These are phyloP conservation scores for Aplysia californica DNA, from an alignment of 1,140 invertebrate genomes.

Conservation along the genomic window DNA sequence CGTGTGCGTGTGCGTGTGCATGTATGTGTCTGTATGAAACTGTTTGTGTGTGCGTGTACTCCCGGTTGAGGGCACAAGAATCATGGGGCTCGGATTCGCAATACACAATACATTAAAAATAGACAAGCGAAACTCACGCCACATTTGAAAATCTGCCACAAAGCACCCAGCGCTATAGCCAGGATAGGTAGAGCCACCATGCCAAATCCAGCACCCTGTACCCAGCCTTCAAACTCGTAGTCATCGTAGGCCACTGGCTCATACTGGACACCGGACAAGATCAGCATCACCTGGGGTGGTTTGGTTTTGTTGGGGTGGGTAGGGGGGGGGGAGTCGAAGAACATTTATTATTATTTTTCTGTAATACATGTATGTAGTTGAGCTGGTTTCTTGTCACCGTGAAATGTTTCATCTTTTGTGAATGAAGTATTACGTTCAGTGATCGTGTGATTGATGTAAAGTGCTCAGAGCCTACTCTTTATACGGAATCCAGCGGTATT, in stretches of 20 bases:
- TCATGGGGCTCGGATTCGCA: not conserved
- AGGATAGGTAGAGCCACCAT: constrained; percentile 39
- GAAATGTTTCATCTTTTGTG: too few relatives aligned
- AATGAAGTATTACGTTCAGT: too few relatives aligned
- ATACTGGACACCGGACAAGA: constrained; percentile 40
- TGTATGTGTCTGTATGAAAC: not conserved
- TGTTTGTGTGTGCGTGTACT: not conserved
- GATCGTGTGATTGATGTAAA: too few relatives aligned
- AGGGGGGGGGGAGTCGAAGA: not conserved
- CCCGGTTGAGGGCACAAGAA: too few relatives aligned
- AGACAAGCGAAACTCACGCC: constrained; percentile 4
- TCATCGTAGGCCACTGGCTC: constrained; percentile 34
- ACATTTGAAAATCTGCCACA: not conserved
- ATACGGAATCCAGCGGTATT: not conserved
- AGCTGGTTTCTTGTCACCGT: too few relatives aligned
- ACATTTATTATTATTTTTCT: not conserved
- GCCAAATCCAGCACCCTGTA: constrained; percentile 40
- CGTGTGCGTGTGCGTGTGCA: not conserved
- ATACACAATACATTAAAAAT: too few relatives aligned
- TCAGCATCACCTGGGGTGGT: constrained; percentile 37
- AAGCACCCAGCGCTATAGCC: constrained; percentile 25
- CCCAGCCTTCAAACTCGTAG: constrained; percentile 44
- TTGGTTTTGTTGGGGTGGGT: not conserved
- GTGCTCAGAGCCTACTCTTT: not conserved
- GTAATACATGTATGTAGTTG: not conserved